These are phyloP conservation scores for Thymelicus lineola DNA, from an alignment of 2,888 invertebrate species.

Conservation along the genomic window DNA sequence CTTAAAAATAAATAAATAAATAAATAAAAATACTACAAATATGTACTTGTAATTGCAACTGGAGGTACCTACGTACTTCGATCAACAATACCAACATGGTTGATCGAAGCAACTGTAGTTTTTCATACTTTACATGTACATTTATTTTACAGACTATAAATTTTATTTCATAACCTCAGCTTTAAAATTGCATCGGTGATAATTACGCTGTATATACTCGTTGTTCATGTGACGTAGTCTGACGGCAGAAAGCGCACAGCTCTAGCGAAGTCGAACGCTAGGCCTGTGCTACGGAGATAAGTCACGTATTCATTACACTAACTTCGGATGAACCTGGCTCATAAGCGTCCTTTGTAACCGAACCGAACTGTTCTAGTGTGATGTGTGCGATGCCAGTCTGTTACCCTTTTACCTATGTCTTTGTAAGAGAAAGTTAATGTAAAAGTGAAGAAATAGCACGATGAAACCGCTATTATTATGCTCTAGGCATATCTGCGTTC, in stretches of 20 bases:
- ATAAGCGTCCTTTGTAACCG: slow-evolving; percentile 30
- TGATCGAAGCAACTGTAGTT: too few species aligned
- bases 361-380: slow-evolving; percentile 21
- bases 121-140: too few species aligned
- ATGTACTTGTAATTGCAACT: too few species aligned
- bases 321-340: slow-evolving; percentile 60
- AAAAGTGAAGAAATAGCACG: neutral
- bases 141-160: too few species aligned
- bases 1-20: too few species aligned
- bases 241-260: slow-evolving; percentile 59
- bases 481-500: neutral
- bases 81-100: too few species aligned
- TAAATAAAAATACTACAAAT: too few species aligned
- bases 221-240: slow-evolving; percentile 1
- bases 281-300: slow-evolving; percentile 66
- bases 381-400: slow-evolving; percentile 17
- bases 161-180: neutral
- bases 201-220: neutral
- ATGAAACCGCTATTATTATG: neutral
- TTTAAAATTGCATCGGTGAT: neutral
- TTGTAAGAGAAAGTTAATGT: slow-evolving; percentile 10
- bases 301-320: slow-evolving; percentile 74
- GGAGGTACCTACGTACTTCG: too few species aligned
- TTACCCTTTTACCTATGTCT: slow-evolving; percentile 18
- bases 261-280: slow-evolving; percentile 51